phyloP scores from a whole-genome alignment of 1,140 invertebrate genomes.

The Araneus ventricosus region DNA sequence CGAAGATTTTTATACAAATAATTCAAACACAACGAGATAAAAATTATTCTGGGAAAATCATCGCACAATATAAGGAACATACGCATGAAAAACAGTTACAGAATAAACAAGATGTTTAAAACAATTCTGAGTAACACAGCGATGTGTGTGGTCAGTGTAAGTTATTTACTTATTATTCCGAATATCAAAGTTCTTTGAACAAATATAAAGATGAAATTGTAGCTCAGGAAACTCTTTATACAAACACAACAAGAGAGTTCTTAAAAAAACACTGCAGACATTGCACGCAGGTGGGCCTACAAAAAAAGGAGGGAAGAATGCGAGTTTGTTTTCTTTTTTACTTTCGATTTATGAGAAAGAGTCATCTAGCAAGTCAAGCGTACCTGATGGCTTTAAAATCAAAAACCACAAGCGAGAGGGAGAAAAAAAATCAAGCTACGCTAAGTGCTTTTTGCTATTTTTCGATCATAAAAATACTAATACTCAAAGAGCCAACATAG shows the following conservation, averaged over 20 bases:
- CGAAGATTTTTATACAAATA: no score
- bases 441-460: slow-evolving; percentile 5
- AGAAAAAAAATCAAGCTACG: background rate
- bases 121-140: background rate
- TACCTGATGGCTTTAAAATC: slow-evolving; percentile 11
- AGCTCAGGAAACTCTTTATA: background rate
- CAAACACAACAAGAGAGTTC: background rate
- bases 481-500: background rate
- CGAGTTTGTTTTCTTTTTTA: background rate
- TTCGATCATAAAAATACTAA: slow-evolving; percentile 9
- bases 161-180: background rate
- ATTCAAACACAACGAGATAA: no score
- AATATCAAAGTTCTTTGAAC: background rate
- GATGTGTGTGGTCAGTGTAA: background rate
- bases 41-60: no score
- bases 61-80: no score
- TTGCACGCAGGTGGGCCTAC: background rate
- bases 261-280: background rate
- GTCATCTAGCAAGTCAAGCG: slow-evolving; percentile 22
- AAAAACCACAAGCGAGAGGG: background rate
- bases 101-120: no score
- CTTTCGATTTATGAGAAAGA: background rate
- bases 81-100: no score
- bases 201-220: background rate
- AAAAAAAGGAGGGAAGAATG: background rate